A percentile compares a stretch with the other conserved stretches of the same genome.
phyloP scores from a whole-genome alignment of 2,113 vertebrate genomes.

The Halcyon senegalensis region DNA sequence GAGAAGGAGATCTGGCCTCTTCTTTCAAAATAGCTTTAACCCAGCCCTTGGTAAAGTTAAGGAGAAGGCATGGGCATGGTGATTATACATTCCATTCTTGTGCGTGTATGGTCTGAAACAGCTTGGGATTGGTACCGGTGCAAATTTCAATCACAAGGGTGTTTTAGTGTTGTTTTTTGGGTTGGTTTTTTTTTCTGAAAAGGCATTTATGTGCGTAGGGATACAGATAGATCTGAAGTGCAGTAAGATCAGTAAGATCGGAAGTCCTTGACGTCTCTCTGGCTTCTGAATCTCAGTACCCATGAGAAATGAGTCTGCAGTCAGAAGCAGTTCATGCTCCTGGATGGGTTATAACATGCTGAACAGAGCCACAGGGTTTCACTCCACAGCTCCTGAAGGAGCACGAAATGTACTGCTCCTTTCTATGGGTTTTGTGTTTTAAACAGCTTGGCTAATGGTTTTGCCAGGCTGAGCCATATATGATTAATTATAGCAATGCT shows the following conservation, averaged over 20 bases:
- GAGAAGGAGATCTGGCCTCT: constrained; percentile 3
- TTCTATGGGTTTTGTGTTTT: background rate
- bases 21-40: constrained; percentile 19
- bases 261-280: background rate
- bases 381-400: background rate
- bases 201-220: background rate
- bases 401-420: background rate
- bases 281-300: background rate
- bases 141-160: background rate
- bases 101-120: background rate
- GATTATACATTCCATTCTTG: constrained; percentile 26
- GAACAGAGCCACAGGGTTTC: background rate
- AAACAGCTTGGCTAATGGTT: background rate
- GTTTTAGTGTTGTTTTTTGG: background rate
- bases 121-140: constrained; percentile 18
- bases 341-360: constrained; percentile 50
- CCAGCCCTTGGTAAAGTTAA: background rate
- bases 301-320: background rate
- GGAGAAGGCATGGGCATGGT: background rate
- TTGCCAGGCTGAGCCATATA: background rate
- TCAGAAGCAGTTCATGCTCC: background rate
- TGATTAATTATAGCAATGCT: background rate
- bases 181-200: background rate
- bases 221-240: background rate
- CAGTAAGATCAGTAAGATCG: background rate